Evolutionary conservation across 1,140 invertebrate species (phyloP), one percentile per base, ranked within the genome.

Genomic region (Aphelenchoides besseyi): DNA sequence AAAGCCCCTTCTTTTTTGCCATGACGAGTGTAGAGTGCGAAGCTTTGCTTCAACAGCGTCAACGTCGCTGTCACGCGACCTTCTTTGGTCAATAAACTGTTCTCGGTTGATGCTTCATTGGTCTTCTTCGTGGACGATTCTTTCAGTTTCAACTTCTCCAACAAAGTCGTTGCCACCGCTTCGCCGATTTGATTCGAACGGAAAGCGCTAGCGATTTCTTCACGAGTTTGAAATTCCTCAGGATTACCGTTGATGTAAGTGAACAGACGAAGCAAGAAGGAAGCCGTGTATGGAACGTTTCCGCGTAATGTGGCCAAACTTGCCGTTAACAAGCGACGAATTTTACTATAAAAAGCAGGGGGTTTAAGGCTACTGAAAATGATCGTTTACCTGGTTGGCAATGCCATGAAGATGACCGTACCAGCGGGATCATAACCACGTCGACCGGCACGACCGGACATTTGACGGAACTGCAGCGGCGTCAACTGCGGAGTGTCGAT

Each of bases 401-500:
- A 35, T 30, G 78, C 62, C 82, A 84, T 84, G 68, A 83, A 83
- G 41, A 83, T 76, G 8, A 83, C 81, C 18, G 70, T 84, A 54
- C 82, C 82, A 29, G 82, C 75, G 36, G 83, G 78, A 74, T 83
- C 82, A 72, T 80, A 83, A 70, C 82, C 82, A 75, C 82, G 76
- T 68, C 82, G 79, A 57, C 82, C 82, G 12, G 82, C 82, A 77
- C 82, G 81, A 61, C 82, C 82, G 71, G 73, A 77, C 82, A 83
- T 83, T 68, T 82, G 80, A 59, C 82, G 78, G 72, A 83, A 83
- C 41, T 83, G 82, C 16, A 83, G 79, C n/a, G 82, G 82, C 2
- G 79, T 81, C 3, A 83, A 68, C 23, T 73, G 67, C 5, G 79
- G 76, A 53, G 81, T 83, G 36, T 83, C 82, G 28, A 83, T 83